Evolutionary conservation across 2,797 vertebrate genomes (phyloP).

Genomic region (Bryconaethiops microstoma): DNA sequence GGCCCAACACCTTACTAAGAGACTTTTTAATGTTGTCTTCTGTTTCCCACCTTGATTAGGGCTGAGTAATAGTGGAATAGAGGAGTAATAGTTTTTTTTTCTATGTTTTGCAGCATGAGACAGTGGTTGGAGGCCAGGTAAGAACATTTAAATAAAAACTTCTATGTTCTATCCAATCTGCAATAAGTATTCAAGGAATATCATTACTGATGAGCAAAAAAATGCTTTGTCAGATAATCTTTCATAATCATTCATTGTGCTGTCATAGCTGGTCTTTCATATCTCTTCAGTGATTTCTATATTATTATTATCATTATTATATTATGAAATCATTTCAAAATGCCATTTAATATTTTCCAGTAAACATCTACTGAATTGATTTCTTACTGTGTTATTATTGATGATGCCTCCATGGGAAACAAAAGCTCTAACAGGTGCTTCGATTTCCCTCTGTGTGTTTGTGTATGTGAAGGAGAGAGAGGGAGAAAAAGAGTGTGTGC

Average conservation of each 20-base stretch:
- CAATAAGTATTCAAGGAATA: not conserved
- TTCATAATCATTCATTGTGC: not conserved
- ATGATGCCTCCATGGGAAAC: conserved; percentile 1
- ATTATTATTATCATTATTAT: not conserved
- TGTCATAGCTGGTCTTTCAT: not conserved
- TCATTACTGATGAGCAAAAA: not conserved
- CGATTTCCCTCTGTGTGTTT: not conserved
- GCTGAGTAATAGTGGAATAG: not conserved
- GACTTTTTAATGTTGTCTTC: no score
- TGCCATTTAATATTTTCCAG: not conserved
- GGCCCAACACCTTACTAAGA: no score
- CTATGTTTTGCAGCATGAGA: conserved; percentile 62
- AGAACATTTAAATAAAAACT: not conserved
- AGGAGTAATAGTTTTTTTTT: conserved; percentile 20
- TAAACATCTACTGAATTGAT: conserved; percentile 3
- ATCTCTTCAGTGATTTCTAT: not conserved
- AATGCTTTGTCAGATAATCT: no score
- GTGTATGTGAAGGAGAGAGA: not conserved
- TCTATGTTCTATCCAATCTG: not conserved
- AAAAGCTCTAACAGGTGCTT: conserved; percentile 10
- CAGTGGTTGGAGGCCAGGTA: conserved; percentile 22
- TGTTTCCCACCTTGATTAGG: not conserved
- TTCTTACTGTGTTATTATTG: conserved; percentile 35
- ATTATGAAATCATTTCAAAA: conserved; percentile 20
- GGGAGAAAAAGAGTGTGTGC: not conserved